Conservation (phyloP, 2,113 vertebrate genomes). For the Scomber scombrus region DNA sequence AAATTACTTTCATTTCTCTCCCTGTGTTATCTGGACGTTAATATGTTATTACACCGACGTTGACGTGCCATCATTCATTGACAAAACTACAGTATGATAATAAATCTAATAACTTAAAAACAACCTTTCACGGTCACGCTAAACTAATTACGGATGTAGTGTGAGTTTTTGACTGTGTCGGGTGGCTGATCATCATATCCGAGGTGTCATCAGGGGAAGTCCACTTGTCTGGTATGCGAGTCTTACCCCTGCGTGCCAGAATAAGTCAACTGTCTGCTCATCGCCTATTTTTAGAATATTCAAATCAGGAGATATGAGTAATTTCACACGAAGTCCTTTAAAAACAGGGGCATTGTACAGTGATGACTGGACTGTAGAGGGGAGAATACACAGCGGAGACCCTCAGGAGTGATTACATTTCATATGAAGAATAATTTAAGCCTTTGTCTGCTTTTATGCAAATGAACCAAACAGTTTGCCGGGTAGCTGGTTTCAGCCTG, state of each 20-base stretch:
- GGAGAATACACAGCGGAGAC: background rate
- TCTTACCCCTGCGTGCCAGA: constrained; percentile 29
- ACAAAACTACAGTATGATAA: background rate
- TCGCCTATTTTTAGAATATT: constrained; percentile 47
- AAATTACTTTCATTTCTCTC: background rate
- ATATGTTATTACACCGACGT: background rate
- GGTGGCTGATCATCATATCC: constrained; percentile 24
- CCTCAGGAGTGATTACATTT: background rate
- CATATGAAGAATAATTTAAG: too few species aligned
- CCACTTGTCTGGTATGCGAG: constrained; percentile 42
- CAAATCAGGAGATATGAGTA: constrained; percentile 41
- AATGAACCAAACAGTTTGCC: background rate
- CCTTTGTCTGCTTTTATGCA: background rate
- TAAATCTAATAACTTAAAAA: too few species aligned
- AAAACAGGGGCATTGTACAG: background rate
- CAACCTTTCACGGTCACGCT: background rate
- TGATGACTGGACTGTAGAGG: constrained; percentile 15
- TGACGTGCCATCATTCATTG: background rate
- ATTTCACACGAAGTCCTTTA: constrained; percentile 9
- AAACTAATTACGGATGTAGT: constrained; percentile 34
- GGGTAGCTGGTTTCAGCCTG: background rate
- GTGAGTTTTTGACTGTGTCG: constrained; percentile 1
- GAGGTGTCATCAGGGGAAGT: constrained; percentile 73
- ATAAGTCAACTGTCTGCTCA: constrained; percentile 32
- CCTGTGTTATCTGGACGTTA: background rate